Evolutionary conservation across 2,113 vertebrate species (phyloP).

Genomic region (Acanthisitta chloris): DNA sequence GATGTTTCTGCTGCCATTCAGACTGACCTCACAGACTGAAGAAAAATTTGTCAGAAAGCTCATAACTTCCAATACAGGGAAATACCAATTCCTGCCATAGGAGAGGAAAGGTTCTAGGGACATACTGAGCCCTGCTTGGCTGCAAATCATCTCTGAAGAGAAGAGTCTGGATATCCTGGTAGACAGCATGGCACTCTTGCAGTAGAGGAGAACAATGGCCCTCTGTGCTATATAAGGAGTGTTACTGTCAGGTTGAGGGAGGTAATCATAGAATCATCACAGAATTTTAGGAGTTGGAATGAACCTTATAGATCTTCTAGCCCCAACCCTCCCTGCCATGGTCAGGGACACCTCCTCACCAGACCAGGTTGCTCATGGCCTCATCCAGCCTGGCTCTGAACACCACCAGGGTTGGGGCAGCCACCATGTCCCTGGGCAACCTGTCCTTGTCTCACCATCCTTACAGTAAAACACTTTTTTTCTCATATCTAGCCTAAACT

Average conservation of each 20-base stretch:
- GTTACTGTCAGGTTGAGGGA: not conserved
- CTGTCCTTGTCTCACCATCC: no score
- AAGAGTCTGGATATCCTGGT: not conserved
- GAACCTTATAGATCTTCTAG: no score
- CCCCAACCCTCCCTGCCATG: no score
- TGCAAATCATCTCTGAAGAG: not conserved
- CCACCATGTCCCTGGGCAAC: no score
- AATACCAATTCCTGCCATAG: not conserved
- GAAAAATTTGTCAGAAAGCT: not conserved
- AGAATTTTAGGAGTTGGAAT: no score
- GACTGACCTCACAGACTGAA: not conserved
- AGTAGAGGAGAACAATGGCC: not conserved
- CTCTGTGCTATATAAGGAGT: not conserved
- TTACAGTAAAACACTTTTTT: no score
- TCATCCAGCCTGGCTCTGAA: no score
- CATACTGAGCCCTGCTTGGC: fast-evolving
- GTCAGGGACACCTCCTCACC: no score
- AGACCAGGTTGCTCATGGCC: no score
- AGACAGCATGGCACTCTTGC: not conserved
- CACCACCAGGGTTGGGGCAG: no score
- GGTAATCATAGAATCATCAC: no score
- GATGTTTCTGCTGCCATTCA: not conserved
- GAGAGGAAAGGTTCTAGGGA: not conserved
- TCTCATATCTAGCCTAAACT: no score
- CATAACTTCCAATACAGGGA: not conserved